Evolutionary conservation across 2,113 vertebrate species (phyloP), one percentile per base, ranked within the genome.

Genomic region (Apeltes quadracus): DNA sequence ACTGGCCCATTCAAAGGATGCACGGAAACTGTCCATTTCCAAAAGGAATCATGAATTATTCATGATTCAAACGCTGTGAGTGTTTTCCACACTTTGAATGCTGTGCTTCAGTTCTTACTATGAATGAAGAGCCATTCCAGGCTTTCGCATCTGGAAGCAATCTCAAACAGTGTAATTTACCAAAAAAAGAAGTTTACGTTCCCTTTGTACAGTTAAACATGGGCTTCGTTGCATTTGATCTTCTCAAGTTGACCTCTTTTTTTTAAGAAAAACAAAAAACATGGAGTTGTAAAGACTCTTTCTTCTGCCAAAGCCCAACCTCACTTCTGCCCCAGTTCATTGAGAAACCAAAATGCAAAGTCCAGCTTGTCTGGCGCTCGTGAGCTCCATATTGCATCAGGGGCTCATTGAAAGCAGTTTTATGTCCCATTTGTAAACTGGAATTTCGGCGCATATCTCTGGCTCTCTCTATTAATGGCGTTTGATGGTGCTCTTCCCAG

Each of bases 271-370:
- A 59, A 39, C 32, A 16, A 18, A 29, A 72, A 69, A 74, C 23
- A 69, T 54, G 2, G 46, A 20, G 63, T 69, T 23, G 14, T 67
- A 20, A 4, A 27, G 18, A 72, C 18, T 34, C 16, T 38, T 32
- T n/a, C 29, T 32, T 32, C 23, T 58, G 39, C 43, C 75, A 65
- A 66, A 77, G 57, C 76, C 22, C 18, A 83, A 63, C 62, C 59
- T 57, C 79, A 63, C 61, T 70, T 67, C 75, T 67, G 62, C 69
- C 78, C 16, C 44, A 54, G 66, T 62, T 72, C 73, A 78, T 58
- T 44, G n/a, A 69, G 63, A 85, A 82, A 79, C 71, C 76, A 72
- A 75, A 84, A 76, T 81, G 58, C 67, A 38, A 84, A 84, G 53
- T 75, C 56, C 84, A 81, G 83, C 71, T 67, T 57, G 32, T 73